A percentile compares a stretch with the other conserved stretches of the same genome.
Evolutionary conservation across 2,888 invertebrate species (phyloP).

Genomic region (Drosophila sordidula): DNA sequence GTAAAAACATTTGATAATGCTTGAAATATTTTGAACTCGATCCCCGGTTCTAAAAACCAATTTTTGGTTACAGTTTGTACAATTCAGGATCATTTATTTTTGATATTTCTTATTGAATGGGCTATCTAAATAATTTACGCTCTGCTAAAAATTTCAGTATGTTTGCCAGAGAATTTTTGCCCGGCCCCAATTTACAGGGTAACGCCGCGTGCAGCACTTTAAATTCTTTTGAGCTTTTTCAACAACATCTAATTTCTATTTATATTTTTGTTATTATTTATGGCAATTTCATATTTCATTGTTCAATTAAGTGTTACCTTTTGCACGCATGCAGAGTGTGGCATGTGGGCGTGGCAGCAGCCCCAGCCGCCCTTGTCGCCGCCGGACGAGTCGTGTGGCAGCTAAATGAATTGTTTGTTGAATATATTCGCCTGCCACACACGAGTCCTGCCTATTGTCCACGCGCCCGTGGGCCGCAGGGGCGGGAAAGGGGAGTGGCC

Average conservation of each 20-base stretch:
- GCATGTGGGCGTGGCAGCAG: slow-evolving; percentile 43
- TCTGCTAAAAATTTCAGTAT: too few relatives aligned
- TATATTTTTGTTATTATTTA: slow-evolving; percentile 16
- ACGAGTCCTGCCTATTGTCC: slow-evolving; percentile 41
- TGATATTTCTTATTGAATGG: too few relatives aligned
- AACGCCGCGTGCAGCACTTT: background rate
- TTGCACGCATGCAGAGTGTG: slow-evolving; percentile 8
- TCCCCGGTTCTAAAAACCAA: too few relatives aligned
- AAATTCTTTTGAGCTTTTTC: background rate
- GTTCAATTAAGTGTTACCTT: slow-evolving; percentile 71
- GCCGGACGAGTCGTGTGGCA: slow-evolving; percentile 28
- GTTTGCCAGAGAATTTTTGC: too few relatives aligned
- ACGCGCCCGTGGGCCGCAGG: slow-evolving; percentile 10
- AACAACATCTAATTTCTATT: background rate
- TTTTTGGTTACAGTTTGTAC: too few relatives aligned
- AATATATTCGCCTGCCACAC: slow-evolving; percentile 14
- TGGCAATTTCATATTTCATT: slow-evolving; percentile 61
- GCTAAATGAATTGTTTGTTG: slow-evolving; percentile 63
- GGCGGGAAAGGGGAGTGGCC: background rate
- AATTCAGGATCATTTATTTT: too few relatives aligned
- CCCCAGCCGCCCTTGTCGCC: slow-evolving; percentile 6
- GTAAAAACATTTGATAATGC: too few relatives aligned
- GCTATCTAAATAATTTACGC: too few relatives aligned
- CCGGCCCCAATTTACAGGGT: background rate
- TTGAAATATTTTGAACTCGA: too few relatives aligned